Evolutionary conservation across 1,140 invertebrate species (phyloP), one percentile per base, ranked within the genome.

Genomic region (Lysiphlebus fabarum): DNA sequence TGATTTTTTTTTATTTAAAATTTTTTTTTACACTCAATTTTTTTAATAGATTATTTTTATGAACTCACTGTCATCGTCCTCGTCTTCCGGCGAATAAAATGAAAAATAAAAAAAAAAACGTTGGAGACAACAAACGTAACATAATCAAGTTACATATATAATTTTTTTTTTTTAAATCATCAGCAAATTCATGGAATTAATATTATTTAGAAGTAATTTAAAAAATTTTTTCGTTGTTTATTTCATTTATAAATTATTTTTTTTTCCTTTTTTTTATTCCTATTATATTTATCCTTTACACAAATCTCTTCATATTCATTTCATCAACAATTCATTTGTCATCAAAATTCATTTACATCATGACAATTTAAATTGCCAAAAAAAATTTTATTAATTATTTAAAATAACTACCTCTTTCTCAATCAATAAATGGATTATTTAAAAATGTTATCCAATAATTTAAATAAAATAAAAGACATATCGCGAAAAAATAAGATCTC

Each of bases 401-500:
- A 62, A 47, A 66, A 63, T 66, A 60, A 65, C 61, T 57, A 63
- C 69, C 48, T 63, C 57, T 33, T 45, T 62, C 51, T 14, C 41
- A 63, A 48, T 59, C 56, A 36, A 42, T 41, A 36, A 49, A 47
- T 55, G 45, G 40, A 36, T 26, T 59, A 57, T 45, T 10, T 34
- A 53, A 48, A 60, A 26, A 47, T 50, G n/a, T 44, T 56, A 36
- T 63, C 54, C 49, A 38, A 51, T 34, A 51, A 2, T 3, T 49
- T 14, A 38, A 10, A 12, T 38, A 8, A 2, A 12, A 51, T 34
- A 36, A 34, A 11, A 94, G 91, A 87, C 85, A 71, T 91, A 84
- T 84, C 87, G 87, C 74, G 91, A 95, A 78, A 86, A 84, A 80
- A 87, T 93, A 65, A 90, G 90, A 77, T 85, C 85, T 67, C 84